These are phyloP conservation scores for Melolontha melolontha DNA, from an alignment of 2,888 invertebrate genomes.

Conservation along the genomic window DNA sequence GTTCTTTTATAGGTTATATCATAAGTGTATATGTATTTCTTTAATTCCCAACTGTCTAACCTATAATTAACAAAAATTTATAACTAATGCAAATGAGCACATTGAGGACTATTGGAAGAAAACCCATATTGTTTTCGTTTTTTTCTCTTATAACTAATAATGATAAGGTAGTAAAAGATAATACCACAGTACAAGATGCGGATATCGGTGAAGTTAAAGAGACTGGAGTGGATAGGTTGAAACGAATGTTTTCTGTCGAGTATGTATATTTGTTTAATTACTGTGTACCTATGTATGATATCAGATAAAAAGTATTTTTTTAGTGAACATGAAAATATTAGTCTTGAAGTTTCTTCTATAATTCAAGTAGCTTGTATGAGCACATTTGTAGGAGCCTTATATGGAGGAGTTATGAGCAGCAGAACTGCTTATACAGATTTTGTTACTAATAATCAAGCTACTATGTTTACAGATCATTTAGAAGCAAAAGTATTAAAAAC, in stretches of 20 bases:
- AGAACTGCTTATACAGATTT: conserved; percentile 74
- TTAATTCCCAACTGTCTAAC: too few species aligned
- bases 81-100: background rate
- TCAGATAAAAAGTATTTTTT: conserved; percentile 54
- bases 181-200: conserved; percentile 40
- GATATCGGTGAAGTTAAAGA: conserved; percentile 37
- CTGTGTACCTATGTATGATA: background rate
- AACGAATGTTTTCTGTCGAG: conserved; percentile 43
- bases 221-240: conserved; percentile 46
- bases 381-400: conserved; percentile 72
- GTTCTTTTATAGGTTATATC: too few species aligned
- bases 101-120: conserved; percentile 46
- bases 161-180: conserved; percentile 44
- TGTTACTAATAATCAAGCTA: conserved; percentile 80
- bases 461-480: conserved; percentile 73
- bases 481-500: conserved; percentile 74
- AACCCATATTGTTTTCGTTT: conserved; percentile 1
- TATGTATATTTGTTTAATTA: conserved; percentile 30
- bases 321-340: conserved; percentile 75
- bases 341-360: conserved; percentile 73
- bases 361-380: conserved; percentile 72
- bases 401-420: conserved; percentile 75
- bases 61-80: too few species aligned
- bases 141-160: background rate
- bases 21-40: too few species aligned